Conservation (phyloP, 2,888 invertebrate species). For the Habroteleia sp. region DNA sequence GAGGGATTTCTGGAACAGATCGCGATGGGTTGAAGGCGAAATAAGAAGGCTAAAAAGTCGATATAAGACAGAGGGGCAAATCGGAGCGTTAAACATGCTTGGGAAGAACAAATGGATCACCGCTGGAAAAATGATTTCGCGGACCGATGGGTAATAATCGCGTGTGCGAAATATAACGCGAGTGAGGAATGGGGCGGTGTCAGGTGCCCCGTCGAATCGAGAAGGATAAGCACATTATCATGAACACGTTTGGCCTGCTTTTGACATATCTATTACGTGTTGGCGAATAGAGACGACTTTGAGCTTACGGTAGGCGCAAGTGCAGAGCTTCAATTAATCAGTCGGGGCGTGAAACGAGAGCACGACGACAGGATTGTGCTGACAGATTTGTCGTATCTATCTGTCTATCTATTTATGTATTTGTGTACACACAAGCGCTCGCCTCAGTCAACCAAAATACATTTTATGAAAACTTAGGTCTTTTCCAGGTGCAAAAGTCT, state of each 20-base stretch:
- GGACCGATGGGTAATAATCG: constrained; percentile 43
- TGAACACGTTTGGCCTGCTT: constrained; percentile 77
- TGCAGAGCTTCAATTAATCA: constrained; percentile 79
- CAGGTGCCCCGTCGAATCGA: constrained; percentile 51
- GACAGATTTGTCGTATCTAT: constrained; percentile 78
- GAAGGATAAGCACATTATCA: constrained; percentile 75
- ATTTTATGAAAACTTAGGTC: no score
- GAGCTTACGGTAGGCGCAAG: constrained; percentile 64
- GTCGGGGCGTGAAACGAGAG: constrained; percentile 78
- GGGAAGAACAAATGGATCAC: constrained; percentile 47
- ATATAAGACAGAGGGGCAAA: constrained; percentile 10
- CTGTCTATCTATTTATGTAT: constrained; percentile 41
- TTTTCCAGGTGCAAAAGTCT: no score
- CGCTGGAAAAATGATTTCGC: constrained; percentile 49
- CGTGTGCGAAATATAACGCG: constrained; percentile 42
- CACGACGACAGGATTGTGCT: constrained; percentile 72
- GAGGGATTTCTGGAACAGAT: constrained; percentile 4
- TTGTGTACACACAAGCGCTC: constrained; percentile 44
- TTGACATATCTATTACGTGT: constrained; percentile 80
- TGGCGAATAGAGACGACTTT: constrained; percentile 78
- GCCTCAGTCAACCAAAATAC: no score
- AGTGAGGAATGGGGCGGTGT: constrained; percentile 35
- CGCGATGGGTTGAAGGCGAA: neutral
- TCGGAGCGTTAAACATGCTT: constrained; percentile 12
- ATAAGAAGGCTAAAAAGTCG: neutral